Evolutionary conservation across 1,140 invertebrate species (phyloP).

Genomic region (Phenacoccus solenopsis): DNA sequence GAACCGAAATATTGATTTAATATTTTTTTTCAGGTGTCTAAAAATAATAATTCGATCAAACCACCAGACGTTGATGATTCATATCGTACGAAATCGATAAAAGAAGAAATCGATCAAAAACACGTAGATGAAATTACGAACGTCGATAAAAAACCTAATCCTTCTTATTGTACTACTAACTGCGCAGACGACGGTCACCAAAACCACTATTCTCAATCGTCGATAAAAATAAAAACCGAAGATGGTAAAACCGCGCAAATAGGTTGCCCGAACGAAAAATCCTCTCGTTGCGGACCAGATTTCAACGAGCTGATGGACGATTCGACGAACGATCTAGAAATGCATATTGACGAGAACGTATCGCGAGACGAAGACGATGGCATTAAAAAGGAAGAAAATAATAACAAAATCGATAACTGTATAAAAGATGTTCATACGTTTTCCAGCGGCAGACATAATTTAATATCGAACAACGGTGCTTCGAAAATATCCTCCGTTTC

Average conservation of each 20-base stretch:
- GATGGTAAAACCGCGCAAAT: conserved; percentile 25
- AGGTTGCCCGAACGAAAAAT: conserved; percentile 6
- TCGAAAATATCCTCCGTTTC: conserved; percentile 52
- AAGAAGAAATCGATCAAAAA: not conserved
- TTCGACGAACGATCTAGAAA: conserved; percentile 62
- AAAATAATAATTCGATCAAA: not conserved
- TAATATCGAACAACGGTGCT: conserved; percentile 20
- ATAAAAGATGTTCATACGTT: conserved; percentile 28
- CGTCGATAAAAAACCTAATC: not conserved
- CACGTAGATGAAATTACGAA: not conserved
- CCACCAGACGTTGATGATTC: not conserved
- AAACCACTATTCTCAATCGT: not conserved
- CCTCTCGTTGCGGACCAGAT: conserved; percentile 48
- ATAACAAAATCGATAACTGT: conserved; percentile 33
- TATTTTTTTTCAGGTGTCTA: not conserved
- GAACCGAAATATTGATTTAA: too few species aligned
- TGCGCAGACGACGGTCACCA: not conserved
- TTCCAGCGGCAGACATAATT: conserved; percentile 9
- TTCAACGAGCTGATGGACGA: conserved; percentile 67
- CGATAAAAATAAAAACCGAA: conserved; percentile 29
- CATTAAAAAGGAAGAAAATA: conserved; percentile 21
- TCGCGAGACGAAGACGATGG: conserved; percentile 27
- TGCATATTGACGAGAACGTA: conserved; percentile 58
- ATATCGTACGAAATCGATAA: not conserved
- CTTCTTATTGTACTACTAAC: not conserved